phyloP scores from a whole-genome alignment of 2,888 invertebrate species.

The Lasioglossum oenotherae region DNA sequence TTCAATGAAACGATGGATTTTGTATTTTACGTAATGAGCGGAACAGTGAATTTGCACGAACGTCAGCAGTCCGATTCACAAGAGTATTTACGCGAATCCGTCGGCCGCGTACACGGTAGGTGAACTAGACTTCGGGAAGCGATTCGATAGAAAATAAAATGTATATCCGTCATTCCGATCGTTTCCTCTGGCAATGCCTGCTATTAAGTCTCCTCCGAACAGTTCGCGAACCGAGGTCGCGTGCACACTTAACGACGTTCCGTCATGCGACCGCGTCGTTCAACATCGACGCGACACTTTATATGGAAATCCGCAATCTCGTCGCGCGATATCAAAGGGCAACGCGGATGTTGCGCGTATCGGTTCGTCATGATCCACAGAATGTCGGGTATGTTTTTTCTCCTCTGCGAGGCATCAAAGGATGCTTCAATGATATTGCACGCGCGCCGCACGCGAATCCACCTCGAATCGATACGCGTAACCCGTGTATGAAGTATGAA shows the following conservation, averaged over 20 bases:
- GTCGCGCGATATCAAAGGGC: slow-evolving; percentile 38
- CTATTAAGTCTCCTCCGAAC: slow-evolving; percentile 10
- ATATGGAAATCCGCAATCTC: slow-evolving; percentile 46
- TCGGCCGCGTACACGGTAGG: not conserved
- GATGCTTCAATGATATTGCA: slow-evolving; percentile 37
- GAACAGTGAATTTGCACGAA: not conserved
- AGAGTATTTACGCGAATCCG: not conserved
- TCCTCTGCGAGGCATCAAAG: slow-evolving; percentile 31
- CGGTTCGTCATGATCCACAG: slow-evolving; percentile 32
- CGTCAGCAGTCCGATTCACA: not conserved
- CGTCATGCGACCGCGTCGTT: slow-evolving; percentile 20
- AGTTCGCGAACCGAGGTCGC: not conserved
- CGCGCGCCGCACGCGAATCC: not conserved
- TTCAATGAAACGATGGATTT: not conserved
- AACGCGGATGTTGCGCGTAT: slow-evolving; percentile 36
- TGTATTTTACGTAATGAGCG: not conserved
- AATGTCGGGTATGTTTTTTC: slow-evolving; percentile 1
- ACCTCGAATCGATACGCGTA: slow-evolving; percentile 32
- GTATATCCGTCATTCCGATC: not conserved
- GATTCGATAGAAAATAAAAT: not conserved
- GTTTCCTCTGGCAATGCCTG: not conserved
- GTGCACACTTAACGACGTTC: slow-evolving; percentile 12
- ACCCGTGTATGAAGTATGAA: not conserved
- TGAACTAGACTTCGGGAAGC: not conserved
- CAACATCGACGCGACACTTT: slow-evolving; percentile 33